Evolutionary conservation across 2,113 vertebrate species (phyloP).

Genomic region (Camelus dromedarius): DNA sequence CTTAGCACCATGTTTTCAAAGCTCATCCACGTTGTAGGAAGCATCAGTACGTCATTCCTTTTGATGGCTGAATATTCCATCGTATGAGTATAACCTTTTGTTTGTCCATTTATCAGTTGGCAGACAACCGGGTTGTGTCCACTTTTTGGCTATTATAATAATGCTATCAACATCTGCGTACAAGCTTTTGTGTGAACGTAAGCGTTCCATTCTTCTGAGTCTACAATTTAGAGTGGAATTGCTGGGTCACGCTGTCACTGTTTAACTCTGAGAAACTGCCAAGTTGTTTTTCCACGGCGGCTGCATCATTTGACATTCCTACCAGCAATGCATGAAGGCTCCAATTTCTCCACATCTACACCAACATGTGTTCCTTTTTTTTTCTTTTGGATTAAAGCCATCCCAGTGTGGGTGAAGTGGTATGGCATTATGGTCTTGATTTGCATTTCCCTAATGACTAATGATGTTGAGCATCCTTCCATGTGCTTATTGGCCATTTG

Average conservation of each 20-base stretch:
- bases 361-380: background rate
- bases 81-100: background rate
- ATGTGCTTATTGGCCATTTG: background rate
- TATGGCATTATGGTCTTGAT: background rate
- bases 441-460: constrained; percentile 28
- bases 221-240: background rate
- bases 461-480: background rate
- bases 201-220: background rate
- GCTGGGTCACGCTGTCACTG: background rate
- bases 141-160: background rate
- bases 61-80: background rate
- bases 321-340: background rate
- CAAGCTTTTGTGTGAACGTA: background rate
- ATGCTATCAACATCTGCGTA: background rate
- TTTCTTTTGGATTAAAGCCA: background rate
- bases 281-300: background rate
- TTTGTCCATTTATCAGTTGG: background rate
- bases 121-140: background rate
- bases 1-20: background rate
- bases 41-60: background rate
- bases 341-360: background rate
- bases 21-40: background rate
- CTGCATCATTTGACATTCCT: background rate
- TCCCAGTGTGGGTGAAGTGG: background rate
- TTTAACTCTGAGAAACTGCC: background rate